These are phyloP conservation scores for Fragum whitleyi DNA, from an alignment of 2,888 invertebrate genomes.

Conservation along the genomic window DNA sequence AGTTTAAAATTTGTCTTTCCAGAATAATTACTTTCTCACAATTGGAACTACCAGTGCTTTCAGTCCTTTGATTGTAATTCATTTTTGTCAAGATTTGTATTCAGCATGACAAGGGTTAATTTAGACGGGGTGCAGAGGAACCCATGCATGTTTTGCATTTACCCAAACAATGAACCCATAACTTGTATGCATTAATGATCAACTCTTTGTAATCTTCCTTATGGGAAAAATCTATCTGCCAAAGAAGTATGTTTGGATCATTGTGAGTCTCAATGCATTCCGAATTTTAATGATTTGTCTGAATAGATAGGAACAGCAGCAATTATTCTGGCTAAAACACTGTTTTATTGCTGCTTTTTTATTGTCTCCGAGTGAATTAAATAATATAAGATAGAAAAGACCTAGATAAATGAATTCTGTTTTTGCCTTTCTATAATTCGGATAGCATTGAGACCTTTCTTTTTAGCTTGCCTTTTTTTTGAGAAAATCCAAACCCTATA, in stretches of 20 bases:
- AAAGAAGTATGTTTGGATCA: not conserved
- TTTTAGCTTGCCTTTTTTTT: too few relatives aligned
- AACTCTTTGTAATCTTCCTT: not conserved
- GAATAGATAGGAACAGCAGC: not conserved
- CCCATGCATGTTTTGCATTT: too few relatives aligned
- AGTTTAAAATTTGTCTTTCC: too few relatives aligned
- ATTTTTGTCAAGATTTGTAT: too few relatives aligned
- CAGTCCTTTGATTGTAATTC: too few relatives aligned
- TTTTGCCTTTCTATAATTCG: not conserved
- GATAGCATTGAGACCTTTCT: not conserved
- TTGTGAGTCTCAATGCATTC: not conserved
- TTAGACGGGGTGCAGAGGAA: too few relatives aligned
- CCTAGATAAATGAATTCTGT: not conserved
- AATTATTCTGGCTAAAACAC: constrained; percentile 1
- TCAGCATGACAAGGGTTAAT: too few relatives aligned
- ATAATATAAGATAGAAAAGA: constrained; percentile 1
- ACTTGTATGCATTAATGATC: too few relatives aligned
- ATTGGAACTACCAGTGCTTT: too few relatives aligned
- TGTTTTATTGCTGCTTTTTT: not conserved
- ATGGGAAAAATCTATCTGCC: not conserved
- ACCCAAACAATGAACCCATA: too few relatives aligned
- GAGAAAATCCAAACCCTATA: too few relatives aligned
- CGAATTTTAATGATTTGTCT: not conserved
- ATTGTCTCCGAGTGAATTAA: not conserved
- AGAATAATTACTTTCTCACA: too few relatives aligned